Evolutionary conservation across 2,888 invertebrate species (phyloP).

Genomic region (Cryptocephalus moraei): DNA sequence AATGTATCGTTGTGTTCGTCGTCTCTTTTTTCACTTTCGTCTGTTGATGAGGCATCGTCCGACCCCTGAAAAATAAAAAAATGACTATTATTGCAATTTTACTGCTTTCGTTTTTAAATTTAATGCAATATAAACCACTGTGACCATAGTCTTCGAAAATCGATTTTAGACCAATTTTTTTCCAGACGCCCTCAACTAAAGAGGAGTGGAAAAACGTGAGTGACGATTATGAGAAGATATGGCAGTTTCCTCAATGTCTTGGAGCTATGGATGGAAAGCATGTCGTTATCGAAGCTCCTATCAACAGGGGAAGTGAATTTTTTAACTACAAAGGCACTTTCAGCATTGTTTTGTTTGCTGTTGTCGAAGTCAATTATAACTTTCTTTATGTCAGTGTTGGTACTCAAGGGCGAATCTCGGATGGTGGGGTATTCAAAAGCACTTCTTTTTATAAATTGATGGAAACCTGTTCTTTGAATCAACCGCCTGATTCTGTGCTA

Average conservation of each 20-base stretch:
- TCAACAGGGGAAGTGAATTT: slow-evolving; percentile 1
- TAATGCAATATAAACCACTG: no score
- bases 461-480: neutral
- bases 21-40: no score
- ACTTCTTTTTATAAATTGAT: neutral
- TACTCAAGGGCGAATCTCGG: neutral
- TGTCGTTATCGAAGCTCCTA: neutral
- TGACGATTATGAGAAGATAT: neutral
- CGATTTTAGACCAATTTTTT: neutral
- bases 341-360: neutral
- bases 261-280: no score
- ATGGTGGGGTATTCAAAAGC: neutral
- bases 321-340: no score
- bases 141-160: no score
- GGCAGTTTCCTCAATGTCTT: no score
- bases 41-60: no score
- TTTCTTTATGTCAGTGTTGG: neutral
- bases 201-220: slow-evolving; percentile 1
- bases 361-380: neutral
- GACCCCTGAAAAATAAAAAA: no score
- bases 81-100: no score
- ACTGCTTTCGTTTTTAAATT: no score
- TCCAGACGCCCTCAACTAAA: slow-evolving; percentile 3
- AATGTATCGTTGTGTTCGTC: no score
- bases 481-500: no score